A percentile compares a stretch with the other conserved stretches of the same genome.
These are phyloP conservation scores for Rhopilema esculentum DNA, from an alignment of 30 jellyfish, hydroid and myxozoan species.

Conservation along the genomic window DNA sequence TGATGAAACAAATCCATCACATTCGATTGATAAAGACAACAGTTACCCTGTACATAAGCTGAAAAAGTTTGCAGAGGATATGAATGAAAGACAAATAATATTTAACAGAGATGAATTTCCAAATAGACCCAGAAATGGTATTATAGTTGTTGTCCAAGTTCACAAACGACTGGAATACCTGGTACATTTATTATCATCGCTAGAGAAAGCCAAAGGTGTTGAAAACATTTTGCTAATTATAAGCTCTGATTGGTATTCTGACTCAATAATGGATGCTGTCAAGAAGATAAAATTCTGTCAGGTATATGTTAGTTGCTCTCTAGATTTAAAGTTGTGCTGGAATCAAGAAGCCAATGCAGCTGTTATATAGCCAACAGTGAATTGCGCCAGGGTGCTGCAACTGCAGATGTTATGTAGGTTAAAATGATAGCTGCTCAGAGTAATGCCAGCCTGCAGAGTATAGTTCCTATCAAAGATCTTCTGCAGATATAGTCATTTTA, in stretches of 20 bases:
- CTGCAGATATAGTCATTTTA: no score
- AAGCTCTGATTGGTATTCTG: conserved; percentile 91
- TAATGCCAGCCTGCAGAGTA: no score
- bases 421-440: no score
- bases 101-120: conserved; percentile 65
- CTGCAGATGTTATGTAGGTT: no score
- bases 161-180: conserved; percentile 91
- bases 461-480: no score
- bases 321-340: neutral
- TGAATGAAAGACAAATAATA: conserved; percentile 71
- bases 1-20: conserved; percentile 59
- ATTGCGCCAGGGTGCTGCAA: no score
- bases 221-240: conserved; percentile 72
- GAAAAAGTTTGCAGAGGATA: conserved; percentile 49
- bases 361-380: no score
- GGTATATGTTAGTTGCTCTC: conserved; percentile 47
- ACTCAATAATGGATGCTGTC: conserved; percentile 78
- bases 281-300: conserved; percentile 80
- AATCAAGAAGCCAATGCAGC: no score
- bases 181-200: conserved; percentile 76
- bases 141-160: conserved; percentile 87
- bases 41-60: conserved; percentile 57
- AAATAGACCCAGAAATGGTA: conserved; percentile 66
- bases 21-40: conserved; percentile 47
- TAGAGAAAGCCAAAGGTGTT: conserved; percentile 80